Evolutionary conservation across 1,140 invertebrate genomes (phyloP), one percentile per base, ranked within the genome.

Genomic region (Lutraria rhynchaena): DNA sequence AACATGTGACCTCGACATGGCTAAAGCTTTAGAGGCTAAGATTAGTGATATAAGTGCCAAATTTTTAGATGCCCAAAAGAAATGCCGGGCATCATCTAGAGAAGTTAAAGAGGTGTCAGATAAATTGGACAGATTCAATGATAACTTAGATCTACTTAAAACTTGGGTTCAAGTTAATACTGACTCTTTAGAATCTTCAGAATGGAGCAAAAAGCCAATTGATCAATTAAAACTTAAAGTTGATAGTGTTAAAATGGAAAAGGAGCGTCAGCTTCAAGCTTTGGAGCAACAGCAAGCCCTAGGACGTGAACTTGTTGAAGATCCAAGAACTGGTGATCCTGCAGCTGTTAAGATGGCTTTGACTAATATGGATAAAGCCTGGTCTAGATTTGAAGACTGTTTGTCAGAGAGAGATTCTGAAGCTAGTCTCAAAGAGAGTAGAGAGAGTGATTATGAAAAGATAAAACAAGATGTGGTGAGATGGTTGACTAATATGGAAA

Each of bases 11-110:
- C 95, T 95, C 0, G 94, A 97, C 58, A 95, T 98, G 58, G 96
- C 97, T 9, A 97, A 97, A 93, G 96, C 97, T 86, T 96, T 98
- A 51, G 97, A 98, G 91, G 94, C 95, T 33, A 97, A 98, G 87
- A 92, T 98, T 22, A 95, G 96, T 76, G 97, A 98, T 89, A 95
- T 98, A 19, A 96, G 96, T 53, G 90, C 92, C 24, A 94, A 96
- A 90, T 98, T 96, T 89, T 96, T 97, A 85, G 97, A 97, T 88
- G 93, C 98, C 0, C 93, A 96, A 74, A 96, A 98, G 73, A 95
- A 96, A 82, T 95, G 95, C 0, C 90, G 94, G n/a, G 95, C 96
- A 78, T 94, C 97, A 60, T 95, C 95, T 11, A 95, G 96, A 82
- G 95, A 96, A 89, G 92, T 99, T 0, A 96, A 97, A 27, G 96